Percentiles rank a stretch among this genome's conserved stretches.
Conservation (phyloP, 2,888 invertebrate genomes). For the Erynnis tages region DNA sequence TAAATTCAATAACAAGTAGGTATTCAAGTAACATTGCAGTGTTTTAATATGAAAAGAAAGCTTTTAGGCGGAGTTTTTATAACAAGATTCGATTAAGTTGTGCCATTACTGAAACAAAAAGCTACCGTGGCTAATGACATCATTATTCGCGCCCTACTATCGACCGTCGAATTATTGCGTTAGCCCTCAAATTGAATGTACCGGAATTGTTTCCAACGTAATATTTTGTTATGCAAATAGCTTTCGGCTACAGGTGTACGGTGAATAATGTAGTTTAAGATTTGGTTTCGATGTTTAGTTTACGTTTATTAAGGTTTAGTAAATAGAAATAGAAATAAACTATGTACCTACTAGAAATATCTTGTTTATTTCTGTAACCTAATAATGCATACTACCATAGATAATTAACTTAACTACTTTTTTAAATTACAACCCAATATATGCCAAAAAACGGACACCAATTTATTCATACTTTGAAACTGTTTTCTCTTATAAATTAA, state of each 20-base stretch:
- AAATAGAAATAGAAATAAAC: too few species aligned
- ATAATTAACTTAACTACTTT: too few species aligned
- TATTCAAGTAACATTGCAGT: neutral
- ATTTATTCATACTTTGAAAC: too few species aligned
- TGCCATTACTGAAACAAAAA: constrained; percentile 52
- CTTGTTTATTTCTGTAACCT: too few species aligned
- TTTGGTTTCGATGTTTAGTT: neutral
- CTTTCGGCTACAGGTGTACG: constrained; percentile 45
- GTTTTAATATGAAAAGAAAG: constrained; percentile 11
- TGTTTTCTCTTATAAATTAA: too few species aligned
- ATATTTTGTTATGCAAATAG: constrained; percentile 57
- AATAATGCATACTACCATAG: too few species aligned
- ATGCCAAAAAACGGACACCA: too few species aligned
- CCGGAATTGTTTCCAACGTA: constrained; percentile 44
- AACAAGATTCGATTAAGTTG: constrained; percentile 26
- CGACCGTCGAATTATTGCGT: constrained; percentile 34
- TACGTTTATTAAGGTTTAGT: too few species aligned
- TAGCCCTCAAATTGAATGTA: constrained; percentile 48
- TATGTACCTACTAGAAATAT: too few species aligned
- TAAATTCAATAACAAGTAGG: too few species aligned
- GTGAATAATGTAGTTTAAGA: neutral
- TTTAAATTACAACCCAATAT: too few species aligned
- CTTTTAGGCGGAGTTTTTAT: constrained; percentile 17
- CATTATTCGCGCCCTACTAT: constrained; percentile 53
- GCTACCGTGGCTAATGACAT: constrained; percentile 53